Base-by-base conservation (phyloP, 2,888 invertebrate species). In the Ormyrus labotus region DNA sequence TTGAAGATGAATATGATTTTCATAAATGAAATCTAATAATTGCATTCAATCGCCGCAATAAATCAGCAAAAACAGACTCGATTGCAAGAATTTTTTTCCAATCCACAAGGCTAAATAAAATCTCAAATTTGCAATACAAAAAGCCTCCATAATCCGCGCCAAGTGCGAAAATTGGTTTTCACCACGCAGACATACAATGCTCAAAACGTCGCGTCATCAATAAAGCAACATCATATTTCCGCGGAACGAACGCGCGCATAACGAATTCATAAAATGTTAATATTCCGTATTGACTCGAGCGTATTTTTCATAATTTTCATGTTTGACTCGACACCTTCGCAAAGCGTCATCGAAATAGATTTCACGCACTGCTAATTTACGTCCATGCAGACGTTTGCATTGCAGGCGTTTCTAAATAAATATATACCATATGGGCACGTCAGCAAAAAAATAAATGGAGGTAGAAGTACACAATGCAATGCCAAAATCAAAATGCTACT, bases 191-290 rank as follows among this genome's bases (percentile, higher is more conserved):
- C 19, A 19, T 19, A 19, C 50, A 65, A 34, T 6, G 48, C 34
- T 19, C n/a, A 61, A 61, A 55, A 10, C 19, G 11, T n/a, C 51
- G 53, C 69, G 76, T 69, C 76, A 57, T 7, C 63, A 0, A 19
- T 9, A 8, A 19, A 19, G 3, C 45, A 63, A 19, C 63, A 69
- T 76, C 69, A 19, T 69, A 64, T 76, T 69, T 76, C 76, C 68
- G 47, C 11, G 34, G 45, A 64, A 74, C 6, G 5, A 11, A 34
- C 19, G 5, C 13, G 11, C 19, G 5, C 13, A 7, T 48, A 67
- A 68, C 61, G 71, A 58, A 57, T 64, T 57, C 71, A 67, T 65
- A 65, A 78, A 71, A 71, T 48, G 58, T 57, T 65, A 65, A 65
- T 19, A 19, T 19, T 19, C 19, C 19, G 19, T 19, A 19, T 19